phyloP scores from a whole-genome alignment of 2,888 invertebrate genomes.

The Xestia ashworthii region DNA sequence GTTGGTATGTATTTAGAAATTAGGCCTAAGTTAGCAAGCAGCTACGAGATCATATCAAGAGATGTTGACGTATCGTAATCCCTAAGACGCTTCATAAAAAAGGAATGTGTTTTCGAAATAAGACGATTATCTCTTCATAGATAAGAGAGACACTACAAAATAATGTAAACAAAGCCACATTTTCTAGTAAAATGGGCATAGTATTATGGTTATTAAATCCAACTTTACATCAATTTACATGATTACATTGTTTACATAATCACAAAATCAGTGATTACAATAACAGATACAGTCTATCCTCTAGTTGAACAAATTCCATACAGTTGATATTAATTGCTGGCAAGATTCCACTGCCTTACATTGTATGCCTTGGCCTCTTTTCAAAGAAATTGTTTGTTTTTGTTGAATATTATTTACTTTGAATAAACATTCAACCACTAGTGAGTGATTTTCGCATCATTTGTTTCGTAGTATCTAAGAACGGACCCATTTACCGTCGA shows the following conservation, averaged over 20 bases:
- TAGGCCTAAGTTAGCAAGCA: not conserved
- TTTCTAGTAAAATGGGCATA: constrained; percentile 22
- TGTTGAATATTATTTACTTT: constrained; percentile 29
- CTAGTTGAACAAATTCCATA: constrained; percentile 47
- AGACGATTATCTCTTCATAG: constrained; percentile 57
- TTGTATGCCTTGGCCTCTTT: constrained; percentile 54
- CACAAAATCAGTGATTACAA: constrained; percentile 40
- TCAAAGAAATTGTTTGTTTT: constrained; percentile 46
- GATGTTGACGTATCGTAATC: constrained; percentile 24
- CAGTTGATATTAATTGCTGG: constrained; percentile 38
- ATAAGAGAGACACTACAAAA: constrained; percentile 41
- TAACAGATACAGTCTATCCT: constrained; percentile 42
- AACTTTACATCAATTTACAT: constrained; percentile 38
- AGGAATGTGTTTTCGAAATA: constrained; percentile 49
- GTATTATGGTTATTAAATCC: constrained; percentile 20
- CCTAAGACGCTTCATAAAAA: constrained; percentile 18
- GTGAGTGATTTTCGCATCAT: constrained; percentile 1
- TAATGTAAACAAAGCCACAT: constrained; percentile 24
- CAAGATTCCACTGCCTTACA: constrained; percentile 51
- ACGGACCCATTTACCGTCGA: not conserved
- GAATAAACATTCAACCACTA: not conserved
- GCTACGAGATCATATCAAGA: constrained; percentile 11
- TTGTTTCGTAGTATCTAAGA: not conserved
- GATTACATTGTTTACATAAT: constrained; percentile 43
- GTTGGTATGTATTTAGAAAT: constrained; percentile 5